Conservation (phyloP, 2,888 invertebrate species). For the Apamea anceps region DNA sequence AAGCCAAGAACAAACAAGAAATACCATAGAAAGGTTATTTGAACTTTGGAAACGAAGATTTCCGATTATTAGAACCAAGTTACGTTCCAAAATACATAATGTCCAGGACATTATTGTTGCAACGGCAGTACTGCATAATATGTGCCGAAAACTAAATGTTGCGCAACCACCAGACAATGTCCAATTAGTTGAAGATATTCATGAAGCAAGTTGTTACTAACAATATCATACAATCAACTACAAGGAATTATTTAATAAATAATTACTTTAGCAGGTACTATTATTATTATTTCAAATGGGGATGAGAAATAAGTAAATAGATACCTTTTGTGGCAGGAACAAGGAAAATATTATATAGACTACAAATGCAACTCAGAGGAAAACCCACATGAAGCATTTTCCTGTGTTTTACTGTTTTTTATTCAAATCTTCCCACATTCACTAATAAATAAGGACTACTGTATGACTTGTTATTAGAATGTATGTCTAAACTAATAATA, state of each 20-base stretch:
- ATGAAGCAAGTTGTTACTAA: neutral
- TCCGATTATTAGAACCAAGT: no score
- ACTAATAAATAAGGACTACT: neutral
- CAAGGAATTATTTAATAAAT: no score
- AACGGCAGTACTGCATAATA: neutral
- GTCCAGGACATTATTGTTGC: neutral
- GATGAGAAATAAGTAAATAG: neutral
- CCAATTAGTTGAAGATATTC: neutral
- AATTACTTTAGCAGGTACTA: no score
- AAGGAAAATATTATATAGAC: neutral
- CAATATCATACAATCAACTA: neutral
- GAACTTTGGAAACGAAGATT: neutral
- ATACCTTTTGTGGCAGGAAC: neutral
- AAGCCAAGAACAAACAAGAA: neutral
- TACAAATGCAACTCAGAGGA: neutral
- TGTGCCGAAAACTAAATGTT: neutral
- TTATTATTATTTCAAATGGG: no score
- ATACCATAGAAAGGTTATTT: neutral
- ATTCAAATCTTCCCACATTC: neutral
- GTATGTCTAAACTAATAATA: neutral
- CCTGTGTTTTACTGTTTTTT: neutral
- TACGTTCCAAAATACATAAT: neutral
- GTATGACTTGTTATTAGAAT: neutral
- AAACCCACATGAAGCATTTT: neutral
- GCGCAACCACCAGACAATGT: neutral